Base-by-base conservation (phyloP, 2,888 invertebrate species). In the Oscheius myriophilus region DNA sequence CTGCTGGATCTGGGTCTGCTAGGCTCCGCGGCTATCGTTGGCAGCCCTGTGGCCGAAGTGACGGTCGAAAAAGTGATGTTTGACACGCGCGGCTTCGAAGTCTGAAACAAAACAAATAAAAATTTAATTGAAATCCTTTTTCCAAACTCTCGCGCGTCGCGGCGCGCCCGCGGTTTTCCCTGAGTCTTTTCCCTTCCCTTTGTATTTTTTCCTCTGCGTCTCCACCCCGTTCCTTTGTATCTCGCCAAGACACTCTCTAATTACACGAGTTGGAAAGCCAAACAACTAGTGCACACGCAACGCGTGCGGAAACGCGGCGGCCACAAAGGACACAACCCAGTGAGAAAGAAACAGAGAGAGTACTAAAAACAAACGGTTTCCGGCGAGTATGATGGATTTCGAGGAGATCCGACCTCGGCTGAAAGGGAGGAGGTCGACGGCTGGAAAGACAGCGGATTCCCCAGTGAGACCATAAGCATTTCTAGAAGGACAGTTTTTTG, bases 1-100 rank as follows among this genome's bases (percentile, higher is more conserved):
- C 75, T 74, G 73, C 75, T 77, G 49, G 69, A 69, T 39, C 89
- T 82, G 64, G 88, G 87, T 65, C 88, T 81, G 62, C 86, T 86
- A 26, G 90, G 90, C 79, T 90, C 90, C 16, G 90, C 89, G 75
- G 90, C 90, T 41, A 90, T 86, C 1, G 90, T 90, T n/a, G 90
- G 90, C 88, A 90, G 88, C 52, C 90, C 90, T 2, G 89, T 89
- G 63, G 89, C 89, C 43, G 87, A 87, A 23, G 89, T 89, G 26
- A 89, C 89, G 41, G 89, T 89, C 3, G 89, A 89, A 87, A 89
- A 89, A 14, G 89, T 89, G 75, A 88, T 87, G 64, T 82, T 84
- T 23, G 81, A 77, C 18, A 86, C 83, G 7, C 84, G 81, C 11
- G 85, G 82, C 75, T 85, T 85, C n/a, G 82, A 81, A 1, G 79